Evolutionary conservation across 2,888 invertebrate genomes (phyloP), one percentile per base, ranked within the genome.

Genomic region (Dicycla oo): DNA sequence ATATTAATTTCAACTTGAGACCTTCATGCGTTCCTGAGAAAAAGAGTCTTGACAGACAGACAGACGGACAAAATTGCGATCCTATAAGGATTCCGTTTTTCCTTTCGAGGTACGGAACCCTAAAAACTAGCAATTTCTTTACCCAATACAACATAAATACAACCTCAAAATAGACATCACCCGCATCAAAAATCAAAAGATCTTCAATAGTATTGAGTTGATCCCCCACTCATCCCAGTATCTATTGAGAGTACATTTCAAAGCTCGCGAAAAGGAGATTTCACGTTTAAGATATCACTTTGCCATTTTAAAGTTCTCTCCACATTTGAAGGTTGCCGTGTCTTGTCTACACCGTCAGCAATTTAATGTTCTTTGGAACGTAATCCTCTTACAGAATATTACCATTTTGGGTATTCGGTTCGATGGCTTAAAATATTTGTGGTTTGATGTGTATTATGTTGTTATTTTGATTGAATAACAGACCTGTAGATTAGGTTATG

Each of bases 341-440:
- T 53, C 30, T 47, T n/a, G 15, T 56, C 6, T 62, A 6, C n/a
- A 57, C 57, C 60, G 65, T 54, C 62, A 78, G 74, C 65, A 80
- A 82, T 84, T 86, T 83, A 76, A 85, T 85, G 80, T 82, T 72
- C 78, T 66, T 64, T 4, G 13, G 20, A 75, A 72, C 69, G 71
- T 80, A 81, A 85, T 85, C 79, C 83, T 75, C 67, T 83, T 80
- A 81, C 23, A 23, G 7, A 57, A 23, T 68, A 68, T 60, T 49
- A 57, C 38, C 43, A 53, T 80, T 83, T 63, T 51, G 40, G 43
- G 49, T 60, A 49, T 54, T 60, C n/a, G 15, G 51, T 64, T 47
- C 26, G 57, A 54, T 58, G n/a, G 67, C 49, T 65, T 56, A 18
- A 54, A 69, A 69, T 54, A 67, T 67, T 74, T 77, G 78, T 51